Percentiles rank a stretch among this genome's conserved stretches.
phyloP scores from a whole-genome alignment of 1,140 invertebrate species.

The Drosophila kohkoa region DNA sequence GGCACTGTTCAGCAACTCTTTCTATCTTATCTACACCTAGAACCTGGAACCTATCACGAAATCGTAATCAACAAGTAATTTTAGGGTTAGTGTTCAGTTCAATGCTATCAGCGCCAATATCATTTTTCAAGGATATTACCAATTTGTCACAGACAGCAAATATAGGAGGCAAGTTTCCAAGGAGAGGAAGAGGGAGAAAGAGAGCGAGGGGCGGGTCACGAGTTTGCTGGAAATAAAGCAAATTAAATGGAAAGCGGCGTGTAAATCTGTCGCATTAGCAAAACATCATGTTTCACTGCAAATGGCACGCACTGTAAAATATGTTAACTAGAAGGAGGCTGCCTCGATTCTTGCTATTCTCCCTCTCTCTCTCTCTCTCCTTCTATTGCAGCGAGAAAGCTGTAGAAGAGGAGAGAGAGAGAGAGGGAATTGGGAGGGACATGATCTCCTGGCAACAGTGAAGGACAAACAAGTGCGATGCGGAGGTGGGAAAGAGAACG shows the following conservation, averaged over 20 bases:
- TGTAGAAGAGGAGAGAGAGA: neutral
- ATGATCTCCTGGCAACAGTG: constrained; percentile 25
- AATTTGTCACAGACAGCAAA: constrained; percentile 1
- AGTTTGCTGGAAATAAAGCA: constrained; percentile 17
- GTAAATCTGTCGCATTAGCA: constrained; percentile 81
- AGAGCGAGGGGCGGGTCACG: too few species aligned
- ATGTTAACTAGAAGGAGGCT: constrained; percentile 40
- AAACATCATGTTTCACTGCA: constrained; percentile 79
- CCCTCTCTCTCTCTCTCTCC: neutral
- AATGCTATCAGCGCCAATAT: neutral
- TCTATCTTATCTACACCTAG: too few species aligned
- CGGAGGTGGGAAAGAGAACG: neutral
- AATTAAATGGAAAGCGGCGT: constrained; percentile 62
- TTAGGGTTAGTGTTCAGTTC: too few species aligned
- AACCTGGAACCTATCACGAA: too few species aligned
- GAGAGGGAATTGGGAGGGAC: neutral
- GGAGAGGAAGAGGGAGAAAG: neutral
- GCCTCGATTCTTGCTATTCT: neutral
- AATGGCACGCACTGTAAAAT: constrained; percentile 78
- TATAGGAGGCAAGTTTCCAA: too few species aligned
- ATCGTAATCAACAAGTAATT: too few species aligned
- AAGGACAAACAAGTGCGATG: constrained; percentile 7
- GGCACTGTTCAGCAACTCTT: too few species aligned
- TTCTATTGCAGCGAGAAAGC: neutral
- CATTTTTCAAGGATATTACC: neutral